A percentile compares a stretch with the other conserved stretches of the same genome.
Evolutionary conservation across 2,888 invertebrate species (phyloP).

Genomic region (Lycophotia porphyrea): DNA sequence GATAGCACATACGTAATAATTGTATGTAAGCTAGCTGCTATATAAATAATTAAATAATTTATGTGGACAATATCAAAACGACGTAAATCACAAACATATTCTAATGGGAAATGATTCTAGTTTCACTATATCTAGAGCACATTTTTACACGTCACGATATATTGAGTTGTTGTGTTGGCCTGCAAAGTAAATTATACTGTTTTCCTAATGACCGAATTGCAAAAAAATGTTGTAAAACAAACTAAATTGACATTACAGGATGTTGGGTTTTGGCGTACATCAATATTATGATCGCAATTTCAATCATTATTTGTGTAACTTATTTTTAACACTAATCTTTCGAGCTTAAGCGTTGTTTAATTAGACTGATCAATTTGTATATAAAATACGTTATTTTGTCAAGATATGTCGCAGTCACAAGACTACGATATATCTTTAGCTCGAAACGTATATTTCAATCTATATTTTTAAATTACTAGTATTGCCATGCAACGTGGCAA

Average conservation of each 20-base stretch:
- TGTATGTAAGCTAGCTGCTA: constrained; percentile 29
- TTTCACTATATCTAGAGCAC: not conserved
- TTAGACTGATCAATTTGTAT: not conserved
- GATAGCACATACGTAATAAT: constrained; percentile 29
- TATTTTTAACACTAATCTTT: not conserved
- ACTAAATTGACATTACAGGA: not conserved
- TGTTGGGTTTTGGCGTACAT: not conserved
- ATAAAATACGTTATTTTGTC: too few relatives aligned
- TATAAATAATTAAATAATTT: constrained; percentile 32
- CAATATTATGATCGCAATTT: not conserved
- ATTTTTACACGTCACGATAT: not conserved
- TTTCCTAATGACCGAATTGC: constrained; percentile 15
- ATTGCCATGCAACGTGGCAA: not conserved
- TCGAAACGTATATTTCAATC: not conserved
- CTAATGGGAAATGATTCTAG: not conserved
- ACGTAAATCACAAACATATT: not conserved
- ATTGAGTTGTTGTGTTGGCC: not conserved
- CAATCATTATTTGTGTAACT: not conserved
- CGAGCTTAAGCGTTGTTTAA: not conserved
- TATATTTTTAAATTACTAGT: not conserved
- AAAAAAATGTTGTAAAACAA: constrained; percentile 17
- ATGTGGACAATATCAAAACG: not conserved
- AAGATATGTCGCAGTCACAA: too few relatives aligned
- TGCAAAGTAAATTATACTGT: not conserved
- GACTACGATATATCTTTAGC: not conserved